Evolutionary conservation across 2,113 vertebrate species (phyloP), one percentile per base, ranked within the genome.

Genomic region (Asarcornis scutulata): DNA sequence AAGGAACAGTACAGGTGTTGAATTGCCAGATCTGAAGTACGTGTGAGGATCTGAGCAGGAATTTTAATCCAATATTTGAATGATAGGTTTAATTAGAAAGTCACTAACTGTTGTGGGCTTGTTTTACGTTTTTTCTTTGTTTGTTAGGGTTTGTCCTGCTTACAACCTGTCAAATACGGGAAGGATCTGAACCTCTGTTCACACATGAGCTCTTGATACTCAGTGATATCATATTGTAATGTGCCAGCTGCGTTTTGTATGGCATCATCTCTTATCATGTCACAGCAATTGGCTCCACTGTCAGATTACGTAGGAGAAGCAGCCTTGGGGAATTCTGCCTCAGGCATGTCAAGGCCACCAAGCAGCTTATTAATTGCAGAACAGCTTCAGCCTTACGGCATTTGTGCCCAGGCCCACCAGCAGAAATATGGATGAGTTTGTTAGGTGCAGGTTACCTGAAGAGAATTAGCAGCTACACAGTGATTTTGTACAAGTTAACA

Each of bases 181-280:
- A 62, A 44, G n/a, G 25, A 60, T 76, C 26, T 52, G 32, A 38
- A 46, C 56, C 7, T 72, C 18, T 0, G 0, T 58, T 80, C 5
- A 2, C 40, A 22, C 11, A 15, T 3, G 3, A 79, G 36, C 31
- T 91, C 62, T 62, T 79, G 63, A 64, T 59, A 73, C 44, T 23
- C 55, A 55, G 71, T 26, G 62, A 25, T 31, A 63, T 0, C 0
- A 21, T 29, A 23, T 18, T 2, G 1, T 6, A 60, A 68, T 0
- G 0, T 53, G 62, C 17, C 85, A 92, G 22, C 34, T 73, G 48
- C 59, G 11, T 42, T 72, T 78, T 40, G 23, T 66, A 60, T 15
- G 64, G 56, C 60, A 67, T 59, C 50, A n/a, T 72, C 42, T 89
- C 48, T 66, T 29, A 36, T 16, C 26, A 22, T 9, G 25, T n/a